A percentile compares a stretch with the other conserved stretches of the same genome.
Conservation (phyloP, 2,888 invertebrate genomes). For the Tetramorium bicarinatum region DNA sequence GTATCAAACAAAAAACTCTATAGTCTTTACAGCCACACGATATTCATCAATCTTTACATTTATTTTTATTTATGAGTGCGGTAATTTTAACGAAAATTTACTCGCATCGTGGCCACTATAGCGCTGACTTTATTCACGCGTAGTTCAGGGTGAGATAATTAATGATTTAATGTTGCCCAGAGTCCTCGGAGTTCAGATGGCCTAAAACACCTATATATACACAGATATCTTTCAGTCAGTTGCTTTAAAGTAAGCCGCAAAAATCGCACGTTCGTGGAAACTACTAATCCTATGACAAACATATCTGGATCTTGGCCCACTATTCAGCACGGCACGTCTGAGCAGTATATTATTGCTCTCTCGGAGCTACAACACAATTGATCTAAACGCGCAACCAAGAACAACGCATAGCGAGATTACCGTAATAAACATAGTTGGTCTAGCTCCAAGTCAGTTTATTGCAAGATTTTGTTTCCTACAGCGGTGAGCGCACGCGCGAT, state of each 20-base stretch:
- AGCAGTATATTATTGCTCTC: constrained; percentile 66
- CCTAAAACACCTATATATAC: constrained; percentile 41
- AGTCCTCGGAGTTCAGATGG: constrained; percentile 1
- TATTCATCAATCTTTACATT: constrained; percentile 14
- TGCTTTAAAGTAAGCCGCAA: constrained; percentile 37
- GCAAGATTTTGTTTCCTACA: constrained; percentile 63
- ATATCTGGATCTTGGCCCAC: constrained; percentile 68
- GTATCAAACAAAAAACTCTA: neutral
- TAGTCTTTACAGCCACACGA: neutral
- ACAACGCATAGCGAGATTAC: constrained; percentile 70
- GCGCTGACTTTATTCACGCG: constrained; percentile 17
- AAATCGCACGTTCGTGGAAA: constrained; percentile 60
- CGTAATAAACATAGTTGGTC: constrained; percentile 76
- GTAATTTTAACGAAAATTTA: constrained; percentile 38
- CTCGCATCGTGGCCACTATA: neutral
- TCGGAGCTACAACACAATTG: constrained; percentile 66
- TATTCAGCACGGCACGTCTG: constrained; percentile 64
- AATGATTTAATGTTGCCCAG: constrained; percentile 22
- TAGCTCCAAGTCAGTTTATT: constrained; percentile 71
- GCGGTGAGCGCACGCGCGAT: constrained; percentile 23
- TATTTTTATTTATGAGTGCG: constrained; percentile 12
- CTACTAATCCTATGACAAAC: constrained; percentile 65
- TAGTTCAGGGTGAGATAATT: constrained; percentile 22
- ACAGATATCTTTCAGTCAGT: constrained; percentile 30
- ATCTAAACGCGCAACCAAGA: constrained; percentile 67